Evolutionary conservation across 2,113 vertebrate species (phyloP).

Genomic region (Leptobrachium leishanense): DNA sequence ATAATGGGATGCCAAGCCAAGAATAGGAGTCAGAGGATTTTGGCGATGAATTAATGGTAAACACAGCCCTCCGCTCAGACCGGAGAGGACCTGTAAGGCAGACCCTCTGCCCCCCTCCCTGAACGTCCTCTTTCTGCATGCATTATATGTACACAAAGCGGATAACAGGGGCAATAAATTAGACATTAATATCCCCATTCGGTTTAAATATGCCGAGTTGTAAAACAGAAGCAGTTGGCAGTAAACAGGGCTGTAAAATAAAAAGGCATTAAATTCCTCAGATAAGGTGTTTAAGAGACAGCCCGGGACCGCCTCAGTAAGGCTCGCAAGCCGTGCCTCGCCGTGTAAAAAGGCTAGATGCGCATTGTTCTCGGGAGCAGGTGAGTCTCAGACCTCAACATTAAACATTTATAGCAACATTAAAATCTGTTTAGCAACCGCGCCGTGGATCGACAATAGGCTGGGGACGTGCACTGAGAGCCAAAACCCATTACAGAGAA

Average conservation of each 20-base stretch:
- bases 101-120: neutral
- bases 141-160: neutral
- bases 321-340: neutral
- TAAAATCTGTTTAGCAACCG: too few relatives aligned
- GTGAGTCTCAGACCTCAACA: neutral
- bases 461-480: too few relatives aligned
- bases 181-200: conserved; percentile 43
- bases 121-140: neutral
- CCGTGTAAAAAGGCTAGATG: neutral
- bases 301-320: neutral
- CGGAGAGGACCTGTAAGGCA: too few relatives aligned
- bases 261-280: conserved; percentile 45
- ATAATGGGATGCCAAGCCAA: too few relatives aligned
- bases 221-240: conserved; percentile 49
- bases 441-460: too few relatives aligned
- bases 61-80: too few relatives aligned
- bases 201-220: conserved; percentile 47
- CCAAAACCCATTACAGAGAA: too few relatives aligned
- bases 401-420: neutral
- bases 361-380: neutral
- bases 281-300: conserved; percentile 45
- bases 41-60: too few relatives aligned
- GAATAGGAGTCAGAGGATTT: too few relatives aligned
- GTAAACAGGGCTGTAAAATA: conserved; percentile 46
- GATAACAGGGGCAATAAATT: conserved; percentile 45